A percentile compares a stretch with the other conserved stretches of the same genome.
phyloP scores from a whole-genome alignment of 2,888 invertebrate species.

The Rhabditophanes sp. region DNA sequence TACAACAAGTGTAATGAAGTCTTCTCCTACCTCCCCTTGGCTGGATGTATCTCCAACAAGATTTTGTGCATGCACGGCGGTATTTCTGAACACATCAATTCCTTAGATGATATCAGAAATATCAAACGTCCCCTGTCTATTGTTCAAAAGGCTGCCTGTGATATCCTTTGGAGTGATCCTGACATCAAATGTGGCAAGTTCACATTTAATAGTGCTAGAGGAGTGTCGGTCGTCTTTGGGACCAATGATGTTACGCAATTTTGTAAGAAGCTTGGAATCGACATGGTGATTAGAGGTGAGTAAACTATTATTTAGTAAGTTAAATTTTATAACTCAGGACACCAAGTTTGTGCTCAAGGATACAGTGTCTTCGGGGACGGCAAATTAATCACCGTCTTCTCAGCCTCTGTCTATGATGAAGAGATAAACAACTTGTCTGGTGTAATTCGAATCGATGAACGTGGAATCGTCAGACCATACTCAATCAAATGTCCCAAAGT shows the following conservation, averaged over 20 bases:
- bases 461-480: too few relatives aligned
- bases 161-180: constrained; percentile 28
- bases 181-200: constrained; percentile 13
- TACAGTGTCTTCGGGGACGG: constrained; percentile 15
- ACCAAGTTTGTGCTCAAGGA: too few relatives aligned
- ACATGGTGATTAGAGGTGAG: constrained; percentile 14
- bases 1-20: constrained; percentile 30
- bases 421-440: constrained; percentile 25
- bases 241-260: constrained; percentile 6
- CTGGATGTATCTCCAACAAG: constrained; percentile 18
- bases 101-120: constrained; percentile 23
- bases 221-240: constrained; percentile 8
- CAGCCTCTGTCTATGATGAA: constrained; percentile 24
- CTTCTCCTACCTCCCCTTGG: constrained; percentile 28
- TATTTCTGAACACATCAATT: constrained; percentile 19
- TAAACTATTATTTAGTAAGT: constrained; percentile 9
- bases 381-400: constrained; percentile 24
- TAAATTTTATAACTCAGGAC: too few relatives aligned
- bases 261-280: constrained; percentile 11
- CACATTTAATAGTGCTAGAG: constrained; percentile 6
- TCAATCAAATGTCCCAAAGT: too few relatives aligned
- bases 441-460: too few relatives aligned
- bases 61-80: constrained; percentile 33
- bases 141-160: constrained; percentile 15
- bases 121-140: constrained; percentile 15